Conservation (phyloP, 2,888 invertebrate genomes). For the Mythimna vitellina region DNA sequence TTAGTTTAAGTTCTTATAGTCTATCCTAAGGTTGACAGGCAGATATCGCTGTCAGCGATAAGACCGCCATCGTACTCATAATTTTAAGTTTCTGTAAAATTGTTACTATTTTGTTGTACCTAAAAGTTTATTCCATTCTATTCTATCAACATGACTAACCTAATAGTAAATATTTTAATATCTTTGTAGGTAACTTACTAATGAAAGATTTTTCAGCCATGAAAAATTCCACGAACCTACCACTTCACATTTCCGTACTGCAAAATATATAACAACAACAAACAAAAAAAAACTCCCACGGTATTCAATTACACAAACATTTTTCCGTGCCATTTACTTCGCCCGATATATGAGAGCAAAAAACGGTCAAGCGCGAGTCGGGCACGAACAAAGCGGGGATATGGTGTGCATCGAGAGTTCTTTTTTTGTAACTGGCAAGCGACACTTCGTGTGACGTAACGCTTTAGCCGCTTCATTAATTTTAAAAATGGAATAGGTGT, state of each 20-base stretch:
- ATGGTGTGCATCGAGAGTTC: constrained; percentile 38
- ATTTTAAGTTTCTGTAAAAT: too few species aligned
- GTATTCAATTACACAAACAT: constrained; percentile 67
- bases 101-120: too few species aligned
- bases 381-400: constrained; percentile 31
- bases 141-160: too few species aligned
- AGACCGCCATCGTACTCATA: too few species aligned
- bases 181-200: neutral
- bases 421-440: constrained; percentile 41
- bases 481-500: constrained; percentile 29
- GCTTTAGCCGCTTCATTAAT: constrained; percentile 35
- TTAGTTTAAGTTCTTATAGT: too few species aligned
- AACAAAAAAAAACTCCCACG: constrained; percentile 38
- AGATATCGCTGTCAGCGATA: too few species aligned
- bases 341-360: constrained; percentile 61
- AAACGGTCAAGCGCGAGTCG: constrained; percentile 57
- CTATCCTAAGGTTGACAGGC: too few species aligned
- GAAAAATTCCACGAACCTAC: constrained; percentile 19
- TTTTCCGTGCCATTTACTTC: constrained; percentile 66
- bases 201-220: neutral
- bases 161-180: neutral
- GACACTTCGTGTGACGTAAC: constrained; percentile 28
- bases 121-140: neutral
- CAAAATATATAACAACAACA: constrained; percentile 27
- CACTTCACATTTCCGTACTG: neutral